These are phyloP conservation scores for Polypterus senegalus DNA, from an alignment of 2,113 vertebrate species.

Conservation along the genomic window DNA sequence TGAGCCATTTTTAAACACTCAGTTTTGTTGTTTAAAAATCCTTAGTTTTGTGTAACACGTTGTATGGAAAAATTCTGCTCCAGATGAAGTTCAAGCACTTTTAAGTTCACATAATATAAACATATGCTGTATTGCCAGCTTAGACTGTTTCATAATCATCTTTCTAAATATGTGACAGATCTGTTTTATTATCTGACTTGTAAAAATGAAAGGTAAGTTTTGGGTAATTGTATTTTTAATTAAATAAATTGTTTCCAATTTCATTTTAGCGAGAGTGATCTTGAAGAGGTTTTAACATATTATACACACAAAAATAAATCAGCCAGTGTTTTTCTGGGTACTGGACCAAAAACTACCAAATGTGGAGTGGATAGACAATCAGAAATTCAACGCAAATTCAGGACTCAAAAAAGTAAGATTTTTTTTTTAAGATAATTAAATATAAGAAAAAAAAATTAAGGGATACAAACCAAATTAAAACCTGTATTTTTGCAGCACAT, in stretches of 20 bases:
- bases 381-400: conserved; percentile 23
- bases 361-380: conserved; percentile 12
- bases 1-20: no score
- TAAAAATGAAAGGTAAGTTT: no score
- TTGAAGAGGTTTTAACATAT: conserved; percentile 88
- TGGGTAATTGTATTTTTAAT: background rate
- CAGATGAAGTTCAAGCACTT: no score
- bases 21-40: no score
- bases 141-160: no score
- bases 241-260: conserved; percentile 25
- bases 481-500: background rate
- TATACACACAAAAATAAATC: conserved; percentile 88
- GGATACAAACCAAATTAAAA: conserved; percentile 26
- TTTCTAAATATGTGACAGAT: no score
- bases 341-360: conserved; percentile 45
- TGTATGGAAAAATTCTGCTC: no score
- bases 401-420: conserved; percentile 54
- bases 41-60: no score
- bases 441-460: conserved; percentile 18
- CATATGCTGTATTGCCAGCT: no score
- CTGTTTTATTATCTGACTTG: no score
- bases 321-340: conserved; percentile 74
- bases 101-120: no score
- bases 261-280: conserved; percentile 70
- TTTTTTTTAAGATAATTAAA: conserved; percentile 11